Base-by-base conservation (phyloP, 2,113 vertebrate genomes). In the Bos javanicus region DNA sequence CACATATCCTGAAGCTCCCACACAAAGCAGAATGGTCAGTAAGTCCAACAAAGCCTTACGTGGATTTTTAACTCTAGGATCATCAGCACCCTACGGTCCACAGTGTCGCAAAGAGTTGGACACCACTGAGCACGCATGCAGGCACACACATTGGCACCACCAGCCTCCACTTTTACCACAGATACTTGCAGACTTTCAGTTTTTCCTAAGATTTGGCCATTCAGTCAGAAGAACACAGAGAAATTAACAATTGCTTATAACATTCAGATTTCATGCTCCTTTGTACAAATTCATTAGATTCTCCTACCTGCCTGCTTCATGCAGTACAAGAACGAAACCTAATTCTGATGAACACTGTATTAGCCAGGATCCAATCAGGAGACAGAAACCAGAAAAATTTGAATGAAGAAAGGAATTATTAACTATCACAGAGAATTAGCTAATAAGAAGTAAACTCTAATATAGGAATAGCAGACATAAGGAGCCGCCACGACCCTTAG, bases 401-500 rank as follows among this genome's bases (percentile, higher is more conserved):
- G 39, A 43, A 94, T 19, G 62, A 30, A 10, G 16, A 23, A 90
- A 62, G 10, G 59, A 91, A 67, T 80, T 19, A 90, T 26, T 83
- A 88, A 39, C 43, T 36, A 10, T 4, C 76, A 57, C 9, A 81
- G 12, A 26, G 28, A 36, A 74, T 90, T n/a, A 43, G 19, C 46
- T 50, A 57, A 30, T 26, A 91, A 91, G 60, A 74, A 48, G 26
- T 57, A 84, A 95, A 90, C 8, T 17, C 50, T 92, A 52, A 80
- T 30, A 81, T 1, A 90, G 28, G 3, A 85, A 56, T 67, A 56
- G 83, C 48, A 89, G 25, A 1, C 26, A 50, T 3, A 46, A 71
- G 46, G 1, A 87, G 46, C 11, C 25, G 10, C 12, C 30, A 56
- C 2, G 17, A 39, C 6, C 11, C 0, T 28, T 3, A 57, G 33